These are phyloP conservation scores for Leucozona laternaria DNA, from an alignment of 2,888 invertebrate genomes.

Conservation along the genomic window DNA sequence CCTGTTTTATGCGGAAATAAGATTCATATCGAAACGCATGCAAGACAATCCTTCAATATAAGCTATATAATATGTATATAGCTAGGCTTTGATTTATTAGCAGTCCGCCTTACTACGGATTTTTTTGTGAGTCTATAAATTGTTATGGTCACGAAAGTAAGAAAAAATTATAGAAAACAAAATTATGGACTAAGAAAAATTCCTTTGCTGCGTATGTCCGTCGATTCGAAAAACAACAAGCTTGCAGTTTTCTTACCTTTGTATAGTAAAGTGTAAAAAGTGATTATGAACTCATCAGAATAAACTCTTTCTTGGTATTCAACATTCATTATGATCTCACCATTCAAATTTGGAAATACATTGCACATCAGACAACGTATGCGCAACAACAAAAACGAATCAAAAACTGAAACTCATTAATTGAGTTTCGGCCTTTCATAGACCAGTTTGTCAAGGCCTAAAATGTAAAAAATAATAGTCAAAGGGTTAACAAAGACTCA, in stretches of 20 bases:
- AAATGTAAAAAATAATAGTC: not conserved
- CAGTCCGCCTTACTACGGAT: not conserved
- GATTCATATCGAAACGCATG: slow-evolving; percentile 17
- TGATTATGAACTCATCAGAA: not conserved
- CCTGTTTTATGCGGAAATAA: not conserved
- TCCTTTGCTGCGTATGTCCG: not conserved
- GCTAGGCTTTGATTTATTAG: not conserved
- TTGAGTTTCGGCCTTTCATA: not conserved
- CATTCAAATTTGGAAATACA: not conserved
- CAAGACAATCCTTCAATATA: too few relatives aligned
- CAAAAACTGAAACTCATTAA: not conserved
- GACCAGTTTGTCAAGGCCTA: not conserved
- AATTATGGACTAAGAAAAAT: not conserved
- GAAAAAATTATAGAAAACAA: not conserved
- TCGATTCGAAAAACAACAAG: not conserved
- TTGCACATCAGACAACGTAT: not conserved
- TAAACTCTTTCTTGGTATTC: not conserved
- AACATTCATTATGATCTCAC: not conserved
- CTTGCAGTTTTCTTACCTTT: not conserved
- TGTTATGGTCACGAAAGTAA: not conserved
- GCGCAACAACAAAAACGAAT: not conserved
- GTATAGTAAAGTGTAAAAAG: not conserved
- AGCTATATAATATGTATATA: too few relatives aligned
- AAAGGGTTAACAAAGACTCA: not conserved
- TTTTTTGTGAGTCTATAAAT: not conserved